These are phyloP conservation scores for Oostethus manadensis DNA, from an alignment of 2,113 vertebrate genomes.

Conservation along the genomic window DNA sequence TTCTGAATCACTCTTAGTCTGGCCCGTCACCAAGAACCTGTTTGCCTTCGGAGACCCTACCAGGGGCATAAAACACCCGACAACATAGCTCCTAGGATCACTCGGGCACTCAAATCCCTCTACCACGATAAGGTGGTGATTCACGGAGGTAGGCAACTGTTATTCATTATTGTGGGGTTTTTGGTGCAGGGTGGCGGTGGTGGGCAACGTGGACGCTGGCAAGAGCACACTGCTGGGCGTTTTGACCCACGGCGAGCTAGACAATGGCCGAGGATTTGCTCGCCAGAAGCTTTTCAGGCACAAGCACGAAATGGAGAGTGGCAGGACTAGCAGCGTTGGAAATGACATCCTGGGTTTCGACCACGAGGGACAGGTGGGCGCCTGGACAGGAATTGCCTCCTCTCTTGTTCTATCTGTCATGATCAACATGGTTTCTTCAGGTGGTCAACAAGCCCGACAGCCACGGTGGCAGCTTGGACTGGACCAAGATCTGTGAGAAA, in stretches of 20 bases:
- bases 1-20: too few species aligned
- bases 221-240: conserved; percentile 91
- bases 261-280: conserved; percentile 92
- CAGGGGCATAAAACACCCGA: too few species aligned
- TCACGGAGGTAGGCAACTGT: too few species aligned
- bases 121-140: too few species aligned
- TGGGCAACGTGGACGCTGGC: conserved; percentile 92
- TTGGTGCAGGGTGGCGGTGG: conserved; percentile 83
- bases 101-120: too few species aligned
- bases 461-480: conserved; percentile 93
- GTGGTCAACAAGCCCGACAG: conserved; percentile 97
- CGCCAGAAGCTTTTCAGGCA: conserved; percentile 96
- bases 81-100: too few species aligned
- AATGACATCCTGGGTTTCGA: conserved; percentile 96
- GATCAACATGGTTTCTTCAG: conserved; percentile 14
- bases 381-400: neutral
- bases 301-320: conserved; percentile 94
- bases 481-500: conserved; percentile 98
- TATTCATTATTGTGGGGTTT: neutral
- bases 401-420: neutral
- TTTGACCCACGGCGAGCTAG: conserved; percentile 88
- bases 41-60: too few species aligned
- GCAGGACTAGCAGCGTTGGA: conserved; percentile 92
- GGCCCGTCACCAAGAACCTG: too few species aligned
- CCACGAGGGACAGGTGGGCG: conserved; percentile 82